Percentiles rank a stretch among this genome's conserved stretches.
Evolutionary conservation across 1,140 invertebrate species (phyloP).

Genomic region (Amphibalanus amphitrite): DNA sequence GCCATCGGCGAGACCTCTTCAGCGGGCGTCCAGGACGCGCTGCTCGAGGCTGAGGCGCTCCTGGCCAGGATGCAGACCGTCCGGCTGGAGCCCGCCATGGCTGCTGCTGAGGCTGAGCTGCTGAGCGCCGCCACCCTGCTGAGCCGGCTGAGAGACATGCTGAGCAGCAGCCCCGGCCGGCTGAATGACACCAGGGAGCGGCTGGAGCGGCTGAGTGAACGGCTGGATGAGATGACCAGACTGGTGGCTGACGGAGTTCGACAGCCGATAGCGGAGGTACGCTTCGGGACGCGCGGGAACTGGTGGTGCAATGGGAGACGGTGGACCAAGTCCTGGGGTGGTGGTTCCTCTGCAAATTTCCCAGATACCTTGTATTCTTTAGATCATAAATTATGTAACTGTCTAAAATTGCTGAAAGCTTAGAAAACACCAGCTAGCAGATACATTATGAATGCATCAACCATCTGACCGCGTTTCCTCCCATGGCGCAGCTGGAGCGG

Average conservation of each 20-base stretch:
- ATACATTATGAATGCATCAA: no score
- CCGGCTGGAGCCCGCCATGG: constrained; percentile 7
- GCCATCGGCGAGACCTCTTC: constrained; percentile 20
- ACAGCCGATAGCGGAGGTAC: neutral
- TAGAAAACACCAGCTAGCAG: no score
- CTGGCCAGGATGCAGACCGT: constrained; percentile 15
- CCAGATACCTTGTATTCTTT: no score
- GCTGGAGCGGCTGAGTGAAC: constrained; percentile 8
- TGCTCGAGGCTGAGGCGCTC: constrained; percentile 16
- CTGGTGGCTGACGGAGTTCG: neutral
- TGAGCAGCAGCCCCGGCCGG: neutral
- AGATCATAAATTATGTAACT: no score
- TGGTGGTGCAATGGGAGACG: no score
- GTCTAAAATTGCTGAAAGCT: no score
- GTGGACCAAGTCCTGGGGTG: no score
- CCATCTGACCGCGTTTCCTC: no score
- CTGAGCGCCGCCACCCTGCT: constrained; percentile 7
- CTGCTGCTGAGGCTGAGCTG: constrained; percentile 10
- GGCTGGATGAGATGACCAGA: neutral
- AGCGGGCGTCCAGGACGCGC: constrained; percentile 14
- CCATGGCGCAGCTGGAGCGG: neutral
- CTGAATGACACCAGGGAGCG: constrained; percentile 5
- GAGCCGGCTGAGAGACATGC: neutral
- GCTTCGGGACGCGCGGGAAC: no score
- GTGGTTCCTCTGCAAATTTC: no score